Percentiles rank a stretch among this genome's conserved stretches.
These are phyloP conservation scores for Cordylochernes scorpioides DNA, from an alignment of 2,888 invertebrate genomes.

Conservation along the genomic window DNA sequence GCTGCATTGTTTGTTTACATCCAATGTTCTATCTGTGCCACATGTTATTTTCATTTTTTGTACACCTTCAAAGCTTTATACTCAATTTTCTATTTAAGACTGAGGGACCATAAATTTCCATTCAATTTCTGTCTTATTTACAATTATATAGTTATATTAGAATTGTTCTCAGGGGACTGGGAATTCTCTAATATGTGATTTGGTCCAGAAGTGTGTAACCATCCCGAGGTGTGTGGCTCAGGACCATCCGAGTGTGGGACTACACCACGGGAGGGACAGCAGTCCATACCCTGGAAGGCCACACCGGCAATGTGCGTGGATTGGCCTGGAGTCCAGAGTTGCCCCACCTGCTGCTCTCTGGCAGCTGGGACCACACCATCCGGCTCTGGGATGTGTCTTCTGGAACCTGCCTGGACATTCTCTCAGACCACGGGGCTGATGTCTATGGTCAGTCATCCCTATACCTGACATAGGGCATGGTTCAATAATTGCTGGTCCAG, in stretches of 20 bases:
- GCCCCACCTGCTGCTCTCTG: constrained; percentile 23
- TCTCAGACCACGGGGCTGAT: constrained; percentile 24
- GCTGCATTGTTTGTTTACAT: too few species aligned
- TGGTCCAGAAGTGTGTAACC: too few species aligned
- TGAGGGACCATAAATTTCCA: too few species aligned
- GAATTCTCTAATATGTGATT: too few species aligned
- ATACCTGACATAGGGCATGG: constrained; percentile 1
- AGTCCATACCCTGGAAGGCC: constrained; percentile 20
- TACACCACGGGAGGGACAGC: constrained; percentile 22
- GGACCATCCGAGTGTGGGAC: constrained; percentile 22
- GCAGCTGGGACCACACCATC: constrained; percentile 24
- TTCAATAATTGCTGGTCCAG: constrained; percentile 14
- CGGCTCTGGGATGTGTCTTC: constrained; percentile 24
- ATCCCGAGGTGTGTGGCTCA: too few species aligned
- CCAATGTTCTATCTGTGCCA: too few species aligned
- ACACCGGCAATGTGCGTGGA: constrained; percentile 22
- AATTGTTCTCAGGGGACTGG: too few species aligned
- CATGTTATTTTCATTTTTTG: too few species aligned
- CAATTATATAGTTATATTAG: too few species aligned
- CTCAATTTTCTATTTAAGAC: too few species aligned
- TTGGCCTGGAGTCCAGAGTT: constrained; percentile 24
- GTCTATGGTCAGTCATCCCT: constrained; percentile 21
- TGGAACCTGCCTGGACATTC: constrained; percentile 21
- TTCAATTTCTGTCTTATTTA: too few species aligned
- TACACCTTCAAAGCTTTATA: too few species aligned